Base-by-base conservation (phyloP, 2,113 vertebrate species). In the Ciconia boyciana region DNA sequence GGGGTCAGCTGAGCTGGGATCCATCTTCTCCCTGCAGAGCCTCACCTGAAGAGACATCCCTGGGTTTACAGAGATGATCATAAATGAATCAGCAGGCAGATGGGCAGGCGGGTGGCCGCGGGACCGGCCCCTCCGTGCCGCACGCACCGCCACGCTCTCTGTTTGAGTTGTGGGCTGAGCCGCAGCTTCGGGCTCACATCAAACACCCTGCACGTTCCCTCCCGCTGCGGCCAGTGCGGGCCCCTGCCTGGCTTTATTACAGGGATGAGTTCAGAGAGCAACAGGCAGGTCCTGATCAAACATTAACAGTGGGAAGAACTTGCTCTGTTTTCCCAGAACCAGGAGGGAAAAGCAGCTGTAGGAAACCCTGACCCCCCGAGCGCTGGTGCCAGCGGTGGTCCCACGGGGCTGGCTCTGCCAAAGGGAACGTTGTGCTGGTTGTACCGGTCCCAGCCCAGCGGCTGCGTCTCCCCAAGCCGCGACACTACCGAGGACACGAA, bases 271-370 rank as follows among this genome's bases (percentile, higher is more conserved):
- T 95, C 95, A 96, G 93, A 96, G 96, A 92, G 93, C 90, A 96
- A 76, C 74, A 96, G 94, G 93, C 83, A 87, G 44, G 60, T 90
- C 93, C 92, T 92, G 89, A 96, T 96, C 96, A 97, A 97, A 97
- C 70, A 97, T 96, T 97, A 97, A 97, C 97, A 93, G 48, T 17
- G 69, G 17, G 39, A 65, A 91, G 26, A 95, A 74, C 29, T 90
- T 9, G 29, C 36, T 58, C 62, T 87, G n/a, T 39, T 82, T 83
- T 86, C 36, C 36, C 51, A 60, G 49, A 41, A 44, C 32, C 24
- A 32, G 58, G 76, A 79, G 58, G 24, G 31, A 36, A 77, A 88
- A 80, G 1, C 17, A 43, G 64, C 26, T 0, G 48, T 7, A 29
- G 66, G 70, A 72, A 79, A 68, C 5, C 14, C 32, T 19, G 32